These are phyloP conservation scores for Muricea muricata DNA, from an alignment of 92 coral and sea anemone species.

Conservation along the genomic window DNA sequence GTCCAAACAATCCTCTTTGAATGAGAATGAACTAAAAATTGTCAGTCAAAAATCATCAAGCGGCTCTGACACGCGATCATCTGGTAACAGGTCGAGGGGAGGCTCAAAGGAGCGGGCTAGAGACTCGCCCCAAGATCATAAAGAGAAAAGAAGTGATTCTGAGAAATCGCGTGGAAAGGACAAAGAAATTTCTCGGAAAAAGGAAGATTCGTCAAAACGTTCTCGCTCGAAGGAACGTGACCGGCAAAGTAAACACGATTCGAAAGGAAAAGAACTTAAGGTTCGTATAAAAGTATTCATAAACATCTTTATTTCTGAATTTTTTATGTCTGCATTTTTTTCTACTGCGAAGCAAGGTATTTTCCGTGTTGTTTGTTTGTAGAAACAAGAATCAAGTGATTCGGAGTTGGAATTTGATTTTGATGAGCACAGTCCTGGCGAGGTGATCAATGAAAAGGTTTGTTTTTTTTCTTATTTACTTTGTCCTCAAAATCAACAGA, in stretches of 20 bases:
- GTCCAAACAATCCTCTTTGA: neutral
- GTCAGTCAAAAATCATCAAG: neutral
- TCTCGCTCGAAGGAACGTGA: constrained; percentile 1
- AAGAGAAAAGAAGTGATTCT: neutral
- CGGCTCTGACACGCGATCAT: neutral
- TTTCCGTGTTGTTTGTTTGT: neutral
- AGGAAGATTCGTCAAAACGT: neutral
- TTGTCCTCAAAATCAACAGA: too few species aligned
- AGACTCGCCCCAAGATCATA: neutral
- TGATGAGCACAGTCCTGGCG: constrained; percentile 76
- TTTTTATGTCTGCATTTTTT: too few species aligned
- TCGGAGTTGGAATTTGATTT: constrained; percentile 67
- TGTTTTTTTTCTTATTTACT: neutral
- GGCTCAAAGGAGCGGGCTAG: neutral
- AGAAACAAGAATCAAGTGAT: constrained; percentile 32
- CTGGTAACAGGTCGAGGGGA: neutral
- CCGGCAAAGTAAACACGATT: neutral
- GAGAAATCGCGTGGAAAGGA: neutral
- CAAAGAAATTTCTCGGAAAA: neutral
- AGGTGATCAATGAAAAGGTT: constrained; percentile 16
- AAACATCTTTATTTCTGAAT: too few species aligned
- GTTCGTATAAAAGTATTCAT: neutral
- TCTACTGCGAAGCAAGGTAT: too few species aligned
- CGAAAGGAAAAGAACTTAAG: neutral
- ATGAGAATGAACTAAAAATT: neutral